Evolutionary conservation across 2,888 invertebrate genomes (phyloP).

Genomic region (Fragum whitleyi): DNA sequence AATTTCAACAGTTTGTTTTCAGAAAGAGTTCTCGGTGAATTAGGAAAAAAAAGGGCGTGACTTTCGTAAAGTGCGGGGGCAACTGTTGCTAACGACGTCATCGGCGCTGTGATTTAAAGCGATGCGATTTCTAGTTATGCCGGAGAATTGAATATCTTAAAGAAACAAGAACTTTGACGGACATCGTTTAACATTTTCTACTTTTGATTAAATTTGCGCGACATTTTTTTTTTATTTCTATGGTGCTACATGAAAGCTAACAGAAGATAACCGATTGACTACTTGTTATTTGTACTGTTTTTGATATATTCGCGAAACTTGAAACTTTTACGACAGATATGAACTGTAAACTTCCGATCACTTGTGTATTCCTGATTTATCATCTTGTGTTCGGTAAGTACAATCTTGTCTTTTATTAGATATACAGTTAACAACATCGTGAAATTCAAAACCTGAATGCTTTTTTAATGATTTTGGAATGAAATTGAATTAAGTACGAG

Average conservation of each 20-base stretch:
- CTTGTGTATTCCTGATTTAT: constrained; percentile 45
- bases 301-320: background rate
- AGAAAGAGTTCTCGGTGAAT: constrained; percentile 35
- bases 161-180: constrained; percentile 24
- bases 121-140: constrained; percentile 25
- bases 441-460: too few species aligned
- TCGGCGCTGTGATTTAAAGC: constrained; percentile 44
- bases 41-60: constrained; percentile 51
- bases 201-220: constrained; percentile 6
- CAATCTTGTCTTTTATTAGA: too few species aligned
- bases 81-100: constrained; percentile 45
- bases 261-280: background rate
- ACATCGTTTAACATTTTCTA: constrained; percentile 6
- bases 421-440: too few species aligned
- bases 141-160: constrained; percentile 34
- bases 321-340: constrained; percentile 25
- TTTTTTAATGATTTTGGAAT: too few species aligned
- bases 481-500: too few species aligned
- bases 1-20: constrained; percentile 39
- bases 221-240: background rate
- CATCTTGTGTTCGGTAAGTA: constrained; percentile 52
- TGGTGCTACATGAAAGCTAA: background rate
- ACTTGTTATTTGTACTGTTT: background rate
- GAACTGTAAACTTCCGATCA: constrained; percentile 42
- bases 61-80: constrained; percentile 45